These are phyloP conservation scores for Colletes latitarsis DNA, from an alignment of 1,140 invertebrate genomes.

Conservation along the genomic window DNA sequence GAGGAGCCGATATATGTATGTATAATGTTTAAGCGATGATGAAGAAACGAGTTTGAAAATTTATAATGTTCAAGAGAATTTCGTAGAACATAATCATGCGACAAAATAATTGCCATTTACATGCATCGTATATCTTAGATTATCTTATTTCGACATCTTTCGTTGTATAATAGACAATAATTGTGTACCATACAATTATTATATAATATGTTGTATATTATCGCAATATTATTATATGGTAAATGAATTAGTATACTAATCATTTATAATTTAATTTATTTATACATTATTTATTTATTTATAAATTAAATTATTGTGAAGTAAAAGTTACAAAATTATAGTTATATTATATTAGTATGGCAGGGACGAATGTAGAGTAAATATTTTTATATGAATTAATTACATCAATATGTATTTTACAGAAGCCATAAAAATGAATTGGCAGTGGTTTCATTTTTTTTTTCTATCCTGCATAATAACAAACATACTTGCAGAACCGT, in stretches of 20 bases:
- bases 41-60: background rate
- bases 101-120: background rate
- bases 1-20: too few species aligned
- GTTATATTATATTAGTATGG: background rate
- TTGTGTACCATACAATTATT: background rate
- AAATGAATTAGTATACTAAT: background rate
- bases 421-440: constrained; percentile 53
- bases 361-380: too few species aligned
- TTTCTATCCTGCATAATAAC: constrained; percentile 53
- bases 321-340: too few species aligned
- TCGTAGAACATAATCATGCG: background rate
- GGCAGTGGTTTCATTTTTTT: constrained; percentile 35
- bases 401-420: constrained; percentile 14
- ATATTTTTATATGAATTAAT: background rate
- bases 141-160: background rate
- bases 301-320: too few species aligned
- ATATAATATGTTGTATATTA: background rate
- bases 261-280: background rate
- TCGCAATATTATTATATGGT: too few species aligned
- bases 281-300: background rate
- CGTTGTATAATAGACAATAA: background rate
- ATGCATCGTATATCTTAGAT: background rate
- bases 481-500: constrained; percentile 59
- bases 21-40: background rate
- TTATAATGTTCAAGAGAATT: background rate